Evolutionary conservation across 2,888 invertebrate species (phyloP).

Genomic region (Bombyx huttoni): DNA sequence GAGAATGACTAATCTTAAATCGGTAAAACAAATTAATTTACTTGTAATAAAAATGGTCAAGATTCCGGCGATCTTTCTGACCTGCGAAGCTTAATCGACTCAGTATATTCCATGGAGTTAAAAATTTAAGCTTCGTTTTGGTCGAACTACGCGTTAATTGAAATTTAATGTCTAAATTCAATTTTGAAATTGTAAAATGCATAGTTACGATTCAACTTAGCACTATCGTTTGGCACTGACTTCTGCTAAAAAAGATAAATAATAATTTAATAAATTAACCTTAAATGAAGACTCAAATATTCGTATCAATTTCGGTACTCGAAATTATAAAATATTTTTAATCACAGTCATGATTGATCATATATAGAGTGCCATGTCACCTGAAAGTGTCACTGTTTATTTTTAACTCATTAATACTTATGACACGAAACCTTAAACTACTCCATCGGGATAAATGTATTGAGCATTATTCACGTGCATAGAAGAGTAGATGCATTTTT

Average conservation of each 20-base stretch:
- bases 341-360: slow-evolving; percentile 66
- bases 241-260: slow-evolving; percentile 49
- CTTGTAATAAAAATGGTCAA: slow-evolving; percentile 64
- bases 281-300: slow-evolving; percentile 43
- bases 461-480: slow-evolving; percentile 70
- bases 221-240: slow-evolving; percentile 69
- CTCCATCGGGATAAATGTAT: slow-evolving; percentile 65
- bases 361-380: slow-evolving; percentile 55
- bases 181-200: slow-evolving; percentile 54
- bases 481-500: slow-evolving; percentile 53
- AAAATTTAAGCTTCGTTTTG: slow-evolving; percentile 41
- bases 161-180: slow-evolving; percentile 22
- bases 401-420: slow-evolving; percentile 45
- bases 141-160: slow-evolving; percentile 20
- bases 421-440: slow-evolving; percentile 71
- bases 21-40: slow-evolving; percentile 67
- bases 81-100: slow-evolving; percentile 42
- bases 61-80: slow-evolving; percentile 68
- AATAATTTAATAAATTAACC: slow-evolving; percentile 41
- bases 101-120: neutral
- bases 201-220: slow-evolving; percentile 60
- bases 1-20: slow-evolving; percentile 69
- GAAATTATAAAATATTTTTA: slow-evolving; percentile 48
- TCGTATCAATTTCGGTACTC: slow-evolving; percentile 36
- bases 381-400: slow-evolving; percentile 46